Evolutionary conservation across 2,797 vertebrate species (phyloP), one percentile per base, ranked within the genome.

Genomic region (Anableps anableps): DNA sequence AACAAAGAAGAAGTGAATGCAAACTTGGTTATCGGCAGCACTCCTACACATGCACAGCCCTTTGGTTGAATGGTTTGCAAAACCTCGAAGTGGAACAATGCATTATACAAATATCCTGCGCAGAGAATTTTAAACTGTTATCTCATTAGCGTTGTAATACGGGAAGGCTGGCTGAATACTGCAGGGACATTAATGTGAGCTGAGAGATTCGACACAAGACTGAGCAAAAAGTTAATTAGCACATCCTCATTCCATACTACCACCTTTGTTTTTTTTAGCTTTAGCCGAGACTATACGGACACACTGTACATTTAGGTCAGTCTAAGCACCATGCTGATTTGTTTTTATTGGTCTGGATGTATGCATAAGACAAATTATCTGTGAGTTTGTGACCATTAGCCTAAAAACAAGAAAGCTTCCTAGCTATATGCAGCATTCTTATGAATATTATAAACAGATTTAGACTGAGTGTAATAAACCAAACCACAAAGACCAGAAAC

Each of bases 71-170:
- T 29, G 51, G 74, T 83, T 92, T 87, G 90, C 86, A 93, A 91
- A 94, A 87, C 83, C 86, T 85, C 83, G 87, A 89, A 62, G 78
- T 85, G 90, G 88, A 93, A 94, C 93, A 92, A 93, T 91, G 88
- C 90, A 88, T 93, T 92, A 94, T 89, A 95, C 94, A 94, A 96
- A 95, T 95, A 93, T 85, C 89, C 85, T 88, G 93, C 86, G 58
- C 84, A 88, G 88, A 90, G 92, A 95, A 95, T 95, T 93, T 94
- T 93, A 94, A 95, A 95, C 91, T 92, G 89, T 88, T 86, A 83
- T 92, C 93, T 96, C 93, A 95, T 96, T 96, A 96, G 92, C 70
- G 62, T 53, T 43, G 84, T 93, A 94, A 95, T 93, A 92, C 79
- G 88, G 90, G 84, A 91, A 87, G 85, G 82, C 91, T 88, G 89